These are phyloP conservation scores for Eupithecia abbreviata DNA, from an alignment of 2,888 invertebrate genomes.

Conservation along the genomic window DNA sequence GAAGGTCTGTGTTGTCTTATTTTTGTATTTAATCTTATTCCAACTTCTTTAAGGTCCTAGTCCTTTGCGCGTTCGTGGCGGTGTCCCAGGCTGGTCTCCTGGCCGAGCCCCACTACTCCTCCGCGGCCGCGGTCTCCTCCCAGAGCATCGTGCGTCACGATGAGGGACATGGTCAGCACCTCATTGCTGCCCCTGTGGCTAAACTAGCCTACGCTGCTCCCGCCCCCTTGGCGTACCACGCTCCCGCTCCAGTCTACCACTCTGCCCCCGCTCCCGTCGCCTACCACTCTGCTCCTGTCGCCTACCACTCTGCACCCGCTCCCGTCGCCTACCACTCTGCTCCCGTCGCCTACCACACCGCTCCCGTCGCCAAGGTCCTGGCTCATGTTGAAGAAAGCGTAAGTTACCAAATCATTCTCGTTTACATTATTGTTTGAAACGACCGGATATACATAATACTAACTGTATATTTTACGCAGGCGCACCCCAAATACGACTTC, in stretches of 20 bases:
- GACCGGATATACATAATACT: neutral
- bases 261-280: slow-evolving; percentile 46
- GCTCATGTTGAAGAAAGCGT: slow-evolving; percentile 45
- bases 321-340: slow-evolving; percentile 50
- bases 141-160: slow-evolving; percentile 70
- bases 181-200: slow-evolving; percentile 46
- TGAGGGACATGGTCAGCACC: slow-evolving; percentile 55
- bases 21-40: neutral
- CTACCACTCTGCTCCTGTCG: slow-evolving; percentile 47
- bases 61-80: slow-evolving; percentile 49
- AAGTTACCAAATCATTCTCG: slow-evolving; percentile 15
- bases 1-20: neutral
- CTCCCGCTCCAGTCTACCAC: slow-evolving; percentile 48
- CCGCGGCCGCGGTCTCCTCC: slow-evolving; percentile 65
- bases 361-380: slow-evolving; percentile 50
- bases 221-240: slow-evolving; percentile 51
- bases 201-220: slow-evolving; percentile 48
- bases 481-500: slow-evolving; percentile 79
- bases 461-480: slow-evolving; percentile 47
- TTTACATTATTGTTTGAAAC: neutral
- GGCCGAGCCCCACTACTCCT: slow-evolving; percentile 63
- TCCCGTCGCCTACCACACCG: slow-evolving; percentile 39
- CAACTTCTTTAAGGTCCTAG: slow-evolving; percentile 55
- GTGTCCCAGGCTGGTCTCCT: slow-evolving; percentile 57
- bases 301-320: slow-evolving; percentile 50